Base-by-base conservation (phyloP, 2,888 invertebrate species). In the Pelosia muscerda region DNA sequence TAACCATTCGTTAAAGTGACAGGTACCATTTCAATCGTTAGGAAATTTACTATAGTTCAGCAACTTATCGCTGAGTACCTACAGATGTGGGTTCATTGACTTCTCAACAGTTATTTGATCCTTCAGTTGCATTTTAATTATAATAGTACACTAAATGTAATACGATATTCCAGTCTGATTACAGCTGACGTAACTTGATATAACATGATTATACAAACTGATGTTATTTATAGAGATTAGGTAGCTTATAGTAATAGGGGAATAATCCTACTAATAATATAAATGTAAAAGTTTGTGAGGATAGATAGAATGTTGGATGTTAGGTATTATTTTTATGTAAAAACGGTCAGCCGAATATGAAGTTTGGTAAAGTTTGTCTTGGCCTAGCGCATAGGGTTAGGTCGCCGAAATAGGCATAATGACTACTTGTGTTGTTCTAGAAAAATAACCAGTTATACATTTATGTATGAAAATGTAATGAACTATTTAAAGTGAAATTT, bases 101-200 rank as follows among this genome's bases (percentile, higher is more conserved):
- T 34, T 58, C 15, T 58, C 31, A 58, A 34, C 23, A 15, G 34
- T 58, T 58, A 58, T 34, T 58, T 58, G 22, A 34, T 58, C 34
- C 22, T 34, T 22, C 31, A 58, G n/a, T 58, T n/a, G 1, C 11
- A 15, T 34, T 34, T 58, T 34, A 49, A 55, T 55, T 49, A 25
- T 4, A n/a, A 49, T 25, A 10, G 23, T 22, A 53, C 28, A 6
- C 22, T 53, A 49, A 61, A 49, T 26, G 61, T 26, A 61, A 49
- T n/a, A 38, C 22, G 25, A 59, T 34, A 60, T 42, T 60, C 49
- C 49, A 49, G n/a, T 23, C 5, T 49, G 22, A 28, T 59, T 34
- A 59, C 11, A 23, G 15, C 23, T 54, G 31, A 54, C 54, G 54
- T 54, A 53, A 63, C 31, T 60, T 53, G 53, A 62, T 28, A 31